Evolutionary conservation across 35 echinoderm and acorn worm species (phyloP).

Genomic region (Lytechinus variegatus): DNA sequence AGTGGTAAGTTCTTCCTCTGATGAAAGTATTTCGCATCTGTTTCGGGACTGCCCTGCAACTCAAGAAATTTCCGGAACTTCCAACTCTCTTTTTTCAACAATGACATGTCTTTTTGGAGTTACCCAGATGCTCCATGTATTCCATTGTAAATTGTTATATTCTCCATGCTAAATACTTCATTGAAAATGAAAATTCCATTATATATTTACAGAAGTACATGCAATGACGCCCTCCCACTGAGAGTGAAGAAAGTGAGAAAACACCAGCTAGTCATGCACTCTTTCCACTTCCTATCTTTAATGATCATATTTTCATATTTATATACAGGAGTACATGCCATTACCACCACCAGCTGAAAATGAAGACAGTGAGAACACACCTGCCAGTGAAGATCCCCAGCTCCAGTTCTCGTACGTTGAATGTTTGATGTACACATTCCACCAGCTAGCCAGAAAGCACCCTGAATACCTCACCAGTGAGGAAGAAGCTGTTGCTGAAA

Average conservation of each 20-base stretch:
- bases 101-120: too few species aligned
- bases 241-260: conserved; percentile 57
- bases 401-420: conserved; percentile 96
- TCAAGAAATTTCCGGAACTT: too few species aligned
- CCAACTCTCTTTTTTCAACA: too few species aligned
- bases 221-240: conserved; percentile 72
- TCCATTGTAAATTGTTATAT: too few species aligned
- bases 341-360: conserved; percentile 75
- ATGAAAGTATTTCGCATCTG: too few species aligned
- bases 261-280: conserved; percentile 60
- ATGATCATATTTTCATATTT: background rate
- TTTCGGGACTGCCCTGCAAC: too few species aligned
- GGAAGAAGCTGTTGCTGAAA: conserved; percentile 64
- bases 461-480: conserved; percentile 87
- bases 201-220: too few species aligned
- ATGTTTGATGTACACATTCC: conserved; percentile 96
- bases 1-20: conserved; percentile 60
- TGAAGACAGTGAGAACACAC: conserved; percentile 56
- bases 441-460: conserved; percentile 80
- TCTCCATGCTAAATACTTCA: too few species aligned
- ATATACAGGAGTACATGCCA: conserved; percentile 91
- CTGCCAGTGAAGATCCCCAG: conserved; percentile 74
- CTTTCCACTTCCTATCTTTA: conserved; percentile 61
- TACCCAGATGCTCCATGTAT: too few species aligned
- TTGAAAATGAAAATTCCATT: too few species aligned